Evolutionary conservation across 2,888 invertebrate species (phyloP).

Genomic region (Phragmatobia fuliginosa): DNA sequence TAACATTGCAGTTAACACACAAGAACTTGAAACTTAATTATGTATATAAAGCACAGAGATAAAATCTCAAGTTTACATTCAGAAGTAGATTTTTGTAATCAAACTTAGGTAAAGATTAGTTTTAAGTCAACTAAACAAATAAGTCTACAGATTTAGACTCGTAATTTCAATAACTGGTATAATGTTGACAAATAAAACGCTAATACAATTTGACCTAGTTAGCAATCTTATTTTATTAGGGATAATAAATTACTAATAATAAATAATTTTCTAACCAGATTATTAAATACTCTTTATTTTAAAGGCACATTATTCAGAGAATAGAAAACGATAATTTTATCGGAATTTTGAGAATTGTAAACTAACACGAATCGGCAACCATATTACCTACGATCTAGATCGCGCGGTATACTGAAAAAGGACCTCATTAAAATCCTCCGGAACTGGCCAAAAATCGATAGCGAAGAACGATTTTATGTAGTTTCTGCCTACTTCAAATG

Average conservation of each 20-base stretch:
- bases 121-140: slow-evolving; percentile 24
- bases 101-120: slow-evolving; percentile 10
- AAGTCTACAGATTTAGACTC: slow-evolving; percentile 34
- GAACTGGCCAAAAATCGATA: too few species aligned
- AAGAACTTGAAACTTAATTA: slow-evolving; percentile 4
- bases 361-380: too few species aligned
- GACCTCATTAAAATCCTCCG: too few species aligned
- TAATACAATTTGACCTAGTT: too few species aligned
- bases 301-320: neutral
- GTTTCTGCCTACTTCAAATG: too few species aligned
- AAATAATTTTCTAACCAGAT: slow-evolving; percentile 16
- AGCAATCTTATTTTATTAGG: too few species aligned
- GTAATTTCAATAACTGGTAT: slow-evolving; percentile 26
- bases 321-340: too few species aligned
- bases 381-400: too few species aligned
- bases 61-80: slow-evolving; percentile 7
- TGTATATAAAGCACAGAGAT: slow-evolving; percentile 4
- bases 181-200: slow-evolving; percentile 30
- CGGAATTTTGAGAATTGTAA: too few species aligned
- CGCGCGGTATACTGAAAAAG: too few species aligned
- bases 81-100: slow-evolving; percentile 9
- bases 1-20: neutral
- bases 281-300: neutral
- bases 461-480: too few species aligned
- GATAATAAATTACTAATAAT: slow-evolving; percentile 28